Evolutionary conservation across 2,888 invertebrate genomes (phyloP), one percentile per base, ranked within the genome.

Genomic region (Hesperia comma): DNA sequence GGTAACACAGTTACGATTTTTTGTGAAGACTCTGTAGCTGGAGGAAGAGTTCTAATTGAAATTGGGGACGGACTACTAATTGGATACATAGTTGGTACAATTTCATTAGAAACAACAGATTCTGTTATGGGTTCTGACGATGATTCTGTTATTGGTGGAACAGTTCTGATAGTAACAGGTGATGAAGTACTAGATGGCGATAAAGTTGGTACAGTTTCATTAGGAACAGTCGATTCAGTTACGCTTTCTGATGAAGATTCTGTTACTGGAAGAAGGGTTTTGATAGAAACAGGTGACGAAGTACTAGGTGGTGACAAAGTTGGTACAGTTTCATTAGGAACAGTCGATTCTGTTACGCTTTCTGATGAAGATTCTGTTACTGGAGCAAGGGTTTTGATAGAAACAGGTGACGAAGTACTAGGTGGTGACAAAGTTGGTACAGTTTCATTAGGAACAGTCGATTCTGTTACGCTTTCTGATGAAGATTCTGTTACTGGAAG

Each of bases 141-240:
- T 6, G 53, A n/a, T n/a, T 19, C 15, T 12, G 43, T 58, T 4
- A 6, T n/a, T 43, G 58, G 63, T 21, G 21, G 10, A 37, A 66
- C 37, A 8, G 55, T 8, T 14, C 21, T 53, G 1, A 4, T 26
- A 1, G 53, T 19, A 49, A 19, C 1, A 0, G 53, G 26, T n/a
- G 32, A 32, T 2, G n/a, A n/a, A 53, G 12, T 53, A 32, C n/a
- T 32, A 26, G n/a, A 7, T 1, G 53, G 53, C 0, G 53, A 32
- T 6, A 21, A 26, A 21, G 8, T 21, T 21, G 19, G 26, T 26
- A 26, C 2, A 4, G 26, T 26, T 26, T 26, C 26, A 26, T 2
- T 26, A 26, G 26, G 26, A 26, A 5, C 26, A 26, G 5, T 5
- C 2, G 26, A 26, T 26, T 26, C 26, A 26, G 53, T 32, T 53